Percentiles rank a stretch among this genome's conserved stretches.
These are phyloP conservation scores for Calcarius lapponicus DNA, from an alignment of 2,797 vertebrate genomes.

Conservation along the genomic window DNA sequence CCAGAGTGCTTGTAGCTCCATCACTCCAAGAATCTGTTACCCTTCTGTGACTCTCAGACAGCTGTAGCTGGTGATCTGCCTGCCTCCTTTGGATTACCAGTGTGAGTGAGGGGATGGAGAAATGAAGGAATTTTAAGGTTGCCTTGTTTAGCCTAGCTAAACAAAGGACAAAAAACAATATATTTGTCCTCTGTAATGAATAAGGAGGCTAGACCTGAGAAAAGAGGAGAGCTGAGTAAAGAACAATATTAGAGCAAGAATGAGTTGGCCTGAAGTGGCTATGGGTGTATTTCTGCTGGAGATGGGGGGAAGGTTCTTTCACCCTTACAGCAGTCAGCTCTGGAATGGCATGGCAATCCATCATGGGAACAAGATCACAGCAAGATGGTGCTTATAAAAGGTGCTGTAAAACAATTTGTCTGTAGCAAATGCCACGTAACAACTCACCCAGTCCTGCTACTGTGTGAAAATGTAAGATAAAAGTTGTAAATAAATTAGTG, in stretches of 20 bases:
- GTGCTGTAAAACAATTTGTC: slow-evolving; percentile 22
- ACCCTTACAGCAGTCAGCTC: neutral
- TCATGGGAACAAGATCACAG: neutral
- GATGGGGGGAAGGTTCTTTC: neutral
- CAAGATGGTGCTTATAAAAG: neutral
- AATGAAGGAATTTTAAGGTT: neutral
- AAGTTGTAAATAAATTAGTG: neutral
- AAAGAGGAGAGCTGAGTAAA: neutral
- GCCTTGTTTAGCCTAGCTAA: neutral
- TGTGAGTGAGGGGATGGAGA: neutral
- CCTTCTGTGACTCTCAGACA: neutral
- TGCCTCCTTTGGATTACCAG: neutral
- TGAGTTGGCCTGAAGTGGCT: neutral
- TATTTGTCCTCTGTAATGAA: neutral
- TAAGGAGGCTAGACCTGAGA: neutral
- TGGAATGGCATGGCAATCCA: neutral
- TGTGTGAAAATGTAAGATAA: neutral
- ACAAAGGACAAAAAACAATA: neutral
- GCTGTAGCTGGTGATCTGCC: neutral
- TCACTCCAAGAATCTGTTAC: neutral
- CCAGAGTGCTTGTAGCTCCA: neutral
- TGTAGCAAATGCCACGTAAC: neutral
- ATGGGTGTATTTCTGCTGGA: neutral
- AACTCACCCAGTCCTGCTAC: neutral
- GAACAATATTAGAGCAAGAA: neutral